Evolutionary conservation across 2,888 invertebrate species (phyloP), one percentile per base, ranked within the genome.

Genomic region (Hesperia comma): DNA sequence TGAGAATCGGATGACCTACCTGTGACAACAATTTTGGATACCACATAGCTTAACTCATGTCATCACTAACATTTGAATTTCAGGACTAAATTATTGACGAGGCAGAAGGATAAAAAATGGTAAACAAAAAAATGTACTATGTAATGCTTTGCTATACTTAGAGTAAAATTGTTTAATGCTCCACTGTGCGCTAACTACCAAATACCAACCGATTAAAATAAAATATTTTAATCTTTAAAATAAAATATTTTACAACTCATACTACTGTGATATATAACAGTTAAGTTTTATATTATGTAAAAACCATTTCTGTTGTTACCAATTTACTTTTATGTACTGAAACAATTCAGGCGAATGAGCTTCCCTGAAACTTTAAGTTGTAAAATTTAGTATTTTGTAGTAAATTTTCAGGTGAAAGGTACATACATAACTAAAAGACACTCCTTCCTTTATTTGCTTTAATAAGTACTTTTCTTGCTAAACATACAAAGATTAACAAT

Each of bases 11-110:
- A 41, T 68, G 62, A 46, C n/a, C 32, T 19, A 32, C 32, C 49
- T 67, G 58, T 63, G 64, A 63, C 61, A 71, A 68, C 69, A 70
- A 69, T 68, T 71, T 70, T 68, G 66, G 69, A 63, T 71, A 63
- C 67, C 69, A 69, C 70, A 71, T 69, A 79, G 81, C 85, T 84
- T 74, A 79, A 83, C 76, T 84, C 89, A 90, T 93, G 84, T 86
- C 90, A 91, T 87, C 83, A 86, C 90, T 90, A 90, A 90, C 90
- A 87, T 82, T 93, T 93, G 86, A 92, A 94, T 96, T 96, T 91
- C 96, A 96, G 96, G 96, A 96, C 96, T 94, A 96, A 96, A 94
- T 95, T 96, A 92, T 95, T 96, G 94, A 95, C 96, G 91, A 95
- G 96, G 94, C 96, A 95, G 94, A 95, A 94, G 94, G 96, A 96